Percentiles rank a stretch among this genome's conserved stretches.
These are phyloP conservation scores for Drosophila aff. DNA, from an alignment of 1,140 invertebrate genomes.

Conservation along the genomic window DNA sequence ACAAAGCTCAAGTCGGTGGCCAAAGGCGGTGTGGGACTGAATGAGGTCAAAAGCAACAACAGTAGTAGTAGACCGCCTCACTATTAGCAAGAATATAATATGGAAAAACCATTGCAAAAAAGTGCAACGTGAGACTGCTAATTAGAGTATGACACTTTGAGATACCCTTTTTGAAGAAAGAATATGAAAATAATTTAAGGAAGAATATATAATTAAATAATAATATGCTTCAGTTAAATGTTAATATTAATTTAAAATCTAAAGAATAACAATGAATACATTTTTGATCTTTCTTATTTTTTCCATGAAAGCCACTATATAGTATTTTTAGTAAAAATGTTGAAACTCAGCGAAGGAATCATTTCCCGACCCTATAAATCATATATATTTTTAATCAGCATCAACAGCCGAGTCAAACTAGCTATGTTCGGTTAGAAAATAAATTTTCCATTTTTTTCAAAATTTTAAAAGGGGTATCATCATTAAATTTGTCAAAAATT, in stretches of 20 bases:
- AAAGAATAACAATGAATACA: too few species aligned
- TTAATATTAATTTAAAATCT: too few species aligned
- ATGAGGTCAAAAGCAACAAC: slow-evolving; percentile 59
- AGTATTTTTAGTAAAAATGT: too few species aligned
- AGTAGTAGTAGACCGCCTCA: slow-evolving; percentile 7
- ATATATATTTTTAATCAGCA: background rate
- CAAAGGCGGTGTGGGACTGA: slow-evolving; percentile 37
- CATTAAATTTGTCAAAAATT: background rate
- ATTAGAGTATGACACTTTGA: background rate
- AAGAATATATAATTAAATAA: background rate
- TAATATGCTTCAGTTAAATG: too few species aligned
- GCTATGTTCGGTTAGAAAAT: background rate
- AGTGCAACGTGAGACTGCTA: slow-evolving; percentile 2
- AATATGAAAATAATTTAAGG: too few species aligned
- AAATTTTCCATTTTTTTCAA: background rate
- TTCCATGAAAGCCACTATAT: too few species aligned
- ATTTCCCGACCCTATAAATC: background rate
- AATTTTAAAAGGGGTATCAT: background rate
- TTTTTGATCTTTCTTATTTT: too few species aligned
- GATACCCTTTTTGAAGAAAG: background rate
- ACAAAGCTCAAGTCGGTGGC: slow-evolving; percentile 2
- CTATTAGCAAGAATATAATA: slow-evolving; percentile 54
- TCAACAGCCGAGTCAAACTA: background rate
- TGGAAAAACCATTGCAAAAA: slow-evolving; percentile 32
- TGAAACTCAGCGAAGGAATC: background rate